Evolutionary conservation across 2,797 vertebrate species (phyloP).

Genomic region (Oophaga sylvatica): DNA sequence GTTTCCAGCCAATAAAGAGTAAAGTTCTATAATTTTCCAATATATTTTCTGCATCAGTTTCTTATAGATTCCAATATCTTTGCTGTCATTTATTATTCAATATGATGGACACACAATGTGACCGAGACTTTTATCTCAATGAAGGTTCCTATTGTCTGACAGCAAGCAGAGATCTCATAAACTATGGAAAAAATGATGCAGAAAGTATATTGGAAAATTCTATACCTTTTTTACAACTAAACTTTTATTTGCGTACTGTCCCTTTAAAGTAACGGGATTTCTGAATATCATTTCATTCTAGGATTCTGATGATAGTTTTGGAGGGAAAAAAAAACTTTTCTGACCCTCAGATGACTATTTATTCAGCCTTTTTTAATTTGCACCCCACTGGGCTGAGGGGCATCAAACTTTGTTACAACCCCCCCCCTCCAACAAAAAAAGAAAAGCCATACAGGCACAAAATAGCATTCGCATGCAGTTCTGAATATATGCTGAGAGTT

Average conservation of each 20-base stretch:
- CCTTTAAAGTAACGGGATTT: too few species aligned
- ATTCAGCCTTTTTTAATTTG: background rate
- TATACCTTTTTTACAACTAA: background rate
- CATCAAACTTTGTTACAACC: background rate
- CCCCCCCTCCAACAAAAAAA: too few species aligned
- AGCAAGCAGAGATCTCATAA: constrained; percentile 4
- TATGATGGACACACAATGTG: background rate
- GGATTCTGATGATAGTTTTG: too few species aligned
- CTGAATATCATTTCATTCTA: too few species aligned
- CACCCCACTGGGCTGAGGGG: background rate
- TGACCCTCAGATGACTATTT: background rate
- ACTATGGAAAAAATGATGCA: too few species aligned
- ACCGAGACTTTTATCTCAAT: background rate
- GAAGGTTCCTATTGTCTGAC: background rate
- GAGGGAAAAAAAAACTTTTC: background rate
- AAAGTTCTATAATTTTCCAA: background rate
- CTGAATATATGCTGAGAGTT: background rate
- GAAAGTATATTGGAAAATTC: background rate
- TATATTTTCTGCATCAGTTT: background rate
- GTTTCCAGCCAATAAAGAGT: background rate
- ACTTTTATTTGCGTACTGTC: too few species aligned
- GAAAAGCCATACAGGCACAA: background rate
- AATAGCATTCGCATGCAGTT: background rate
- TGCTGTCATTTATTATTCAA: background rate
- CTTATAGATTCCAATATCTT: background rate